Base-by-base conservation (phyloP, 1,140 invertebrate species). In the Heliconius eleuchia region DNA sequence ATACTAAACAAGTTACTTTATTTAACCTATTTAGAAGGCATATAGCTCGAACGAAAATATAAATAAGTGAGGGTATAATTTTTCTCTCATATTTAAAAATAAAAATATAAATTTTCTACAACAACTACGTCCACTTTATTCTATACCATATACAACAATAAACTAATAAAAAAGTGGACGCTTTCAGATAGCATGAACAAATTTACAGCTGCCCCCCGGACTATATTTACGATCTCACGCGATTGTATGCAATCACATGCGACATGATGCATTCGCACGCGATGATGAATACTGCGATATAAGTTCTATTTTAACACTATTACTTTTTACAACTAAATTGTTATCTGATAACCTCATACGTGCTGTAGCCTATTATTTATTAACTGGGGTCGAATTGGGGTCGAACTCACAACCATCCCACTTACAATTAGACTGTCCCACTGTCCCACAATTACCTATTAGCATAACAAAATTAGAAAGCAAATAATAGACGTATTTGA, bases 191-290 rank as follows among this genome's bases (percentile, higher is more conserved):
- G n/a, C 60, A n/a, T 66, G 60, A 66, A 66, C 27, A 66, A 66
- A 66, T 66, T 30, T 66, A 66, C 60, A 66, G 60, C 60, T 27
- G 60, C 8, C 60, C 60, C 60, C 60, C 23, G 60, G 60, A 66
- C 60, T 66, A 66, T 66, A 66, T 66, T 66, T 66, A 66, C 60
- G 60, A 30, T 66, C 23, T 66, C 60, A 66, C 60, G 60, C 60
- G 60, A 66, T 66, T 66, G 60, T 50, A 73, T 73, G 72, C 72
- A 46, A 73, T 46, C 39, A 50, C 72, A 73, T 46, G 72, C 72
- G 72, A 73, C 60, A 66, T 30, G 27, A 66, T 66, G 60, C 60
- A 66, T 30, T 66, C 60, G 60, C 60, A 66, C 60, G 60, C 60
- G 60, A 66, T 66, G 60, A 66, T 66, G 60, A 9, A 66, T 66